These are phyloP conservation scores for Etia nguti DNA, from an alignment of 2,113 vertebrate species.

Conservation along the genomic window DNA sequence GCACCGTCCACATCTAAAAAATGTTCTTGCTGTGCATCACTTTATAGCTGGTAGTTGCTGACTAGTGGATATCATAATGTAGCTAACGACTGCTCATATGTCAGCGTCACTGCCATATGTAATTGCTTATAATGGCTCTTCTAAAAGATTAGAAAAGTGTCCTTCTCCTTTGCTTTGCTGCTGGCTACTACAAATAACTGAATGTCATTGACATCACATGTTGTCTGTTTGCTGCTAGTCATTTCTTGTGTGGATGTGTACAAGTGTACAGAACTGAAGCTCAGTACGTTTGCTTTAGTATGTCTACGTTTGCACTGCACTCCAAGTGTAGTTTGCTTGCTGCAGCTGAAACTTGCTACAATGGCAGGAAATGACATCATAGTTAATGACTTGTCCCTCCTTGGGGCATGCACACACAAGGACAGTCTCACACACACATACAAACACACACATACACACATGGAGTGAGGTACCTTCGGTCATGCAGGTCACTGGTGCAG, in stretches of 20 bases:
- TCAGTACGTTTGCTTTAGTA: not conserved
- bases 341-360: constrained; percentile 42
- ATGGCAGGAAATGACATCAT: constrained; percentile 64
- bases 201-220: not conserved
- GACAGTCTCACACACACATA: not conserved
- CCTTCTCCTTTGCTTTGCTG: not conserved
- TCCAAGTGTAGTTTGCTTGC: not conserved
- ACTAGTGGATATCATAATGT: not conserved
- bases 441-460: not conserved
- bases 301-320: not conserved
- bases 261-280: not conserved
- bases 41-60: not conserved
- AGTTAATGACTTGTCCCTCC: constrained; percentile 28
- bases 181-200: not conserved
- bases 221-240: not conserved
- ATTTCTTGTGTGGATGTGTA: not conserved
- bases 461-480: not conserved
- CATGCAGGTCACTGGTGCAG: constrained; percentile 34
- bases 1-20: not conserved
- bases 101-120: not conserved
- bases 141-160: not conserved
- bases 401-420: not conserved
- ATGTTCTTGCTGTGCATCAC: not conserved
- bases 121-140: not conserved
- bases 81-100: not conserved